Conservation (phyloP, 2,113 vertebrate species). For the Gallinago media region DNA sequence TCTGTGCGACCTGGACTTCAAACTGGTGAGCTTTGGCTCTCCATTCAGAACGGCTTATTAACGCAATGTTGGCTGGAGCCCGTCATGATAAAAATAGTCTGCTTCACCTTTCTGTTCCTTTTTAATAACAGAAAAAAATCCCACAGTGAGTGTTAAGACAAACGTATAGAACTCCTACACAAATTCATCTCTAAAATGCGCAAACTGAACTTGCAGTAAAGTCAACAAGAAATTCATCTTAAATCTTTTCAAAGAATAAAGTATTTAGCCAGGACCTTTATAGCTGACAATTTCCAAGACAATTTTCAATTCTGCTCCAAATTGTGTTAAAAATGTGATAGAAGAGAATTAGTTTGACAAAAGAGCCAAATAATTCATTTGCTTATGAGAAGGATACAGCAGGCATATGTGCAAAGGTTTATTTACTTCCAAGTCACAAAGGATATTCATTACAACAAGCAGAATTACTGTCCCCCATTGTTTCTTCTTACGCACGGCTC, state of each 20-base stretch:
- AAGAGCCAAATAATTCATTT: background rate
- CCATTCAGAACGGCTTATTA: background rate
- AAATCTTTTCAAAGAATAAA: background rate
- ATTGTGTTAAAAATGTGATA: background rate
- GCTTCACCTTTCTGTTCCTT: background rate
- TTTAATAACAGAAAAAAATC: background rate
- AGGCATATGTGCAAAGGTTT: background rate
- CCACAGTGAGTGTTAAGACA: background rate
- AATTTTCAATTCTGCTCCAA: background rate
- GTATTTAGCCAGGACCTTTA: background rate
- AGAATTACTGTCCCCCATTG: background rate
- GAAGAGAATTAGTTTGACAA: background rate
- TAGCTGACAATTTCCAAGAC: background rate
- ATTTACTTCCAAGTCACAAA: background rate
- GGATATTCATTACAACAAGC: background rate
- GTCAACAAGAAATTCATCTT: background rate
- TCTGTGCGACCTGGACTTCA: background rate
- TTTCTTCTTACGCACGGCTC: background rate
- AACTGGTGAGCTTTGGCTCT: background rate
- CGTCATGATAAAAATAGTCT: background rate
- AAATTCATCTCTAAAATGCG: background rate
- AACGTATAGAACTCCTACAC: background rate
- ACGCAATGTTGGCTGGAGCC: background rate
- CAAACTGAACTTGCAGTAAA: background rate
- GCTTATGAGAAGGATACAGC: background rate